Conservation (phyloP, 37 sponge, comb jelly and placozoan genomes). For the Petrosia ficiformis region DNA sequence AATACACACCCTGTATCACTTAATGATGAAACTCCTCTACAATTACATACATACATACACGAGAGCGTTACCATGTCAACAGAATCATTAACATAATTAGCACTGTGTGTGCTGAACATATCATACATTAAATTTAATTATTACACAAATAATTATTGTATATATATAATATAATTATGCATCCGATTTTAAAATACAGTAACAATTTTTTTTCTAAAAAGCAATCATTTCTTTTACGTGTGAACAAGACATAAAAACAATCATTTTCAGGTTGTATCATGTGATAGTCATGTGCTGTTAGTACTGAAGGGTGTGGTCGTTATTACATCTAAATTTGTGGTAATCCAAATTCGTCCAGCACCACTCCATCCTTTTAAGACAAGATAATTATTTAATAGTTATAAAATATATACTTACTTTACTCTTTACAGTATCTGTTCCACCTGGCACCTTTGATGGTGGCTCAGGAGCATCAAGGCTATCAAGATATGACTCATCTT, state of each 20-base stretch:
- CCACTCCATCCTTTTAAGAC: conserved; percentile 69
- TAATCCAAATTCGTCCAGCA: conserved; percentile 93
- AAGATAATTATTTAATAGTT: conserved; percentile 4
- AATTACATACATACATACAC: not conserved
- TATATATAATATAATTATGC: too few relatives aligned
- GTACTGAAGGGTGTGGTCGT: too few relatives aligned
- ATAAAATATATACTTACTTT: not conserved
- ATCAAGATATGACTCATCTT: conserved; percentile 92
- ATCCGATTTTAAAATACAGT: too few relatives aligned
- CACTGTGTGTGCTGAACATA: too few relatives aligned
- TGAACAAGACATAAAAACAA: too few relatives aligned
- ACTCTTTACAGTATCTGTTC: conserved; percentile 8
- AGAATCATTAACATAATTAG: too few relatives aligned
- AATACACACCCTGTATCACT: not conserved
- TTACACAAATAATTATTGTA: too few relatives aligned
- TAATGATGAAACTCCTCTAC: not conserved
- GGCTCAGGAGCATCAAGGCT: conserved; percentile 81
- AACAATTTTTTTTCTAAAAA: too few relatives aligned
- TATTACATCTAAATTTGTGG: conserved; percentile 36
- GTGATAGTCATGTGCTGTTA: too few relatives aligned
- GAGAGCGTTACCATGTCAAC: not conserved
- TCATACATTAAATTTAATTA: too few relatives aligned
- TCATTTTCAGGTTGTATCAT: too few relatives aligned
- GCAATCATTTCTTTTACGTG: too few relatives aligned
- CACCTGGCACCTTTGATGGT: conserved; percentile 80